These are phyloP conservation scores for Tor tambroides DNA, from an alignment of 2,113 vertebrate genomes.

Conservation along the genomic window DNA sequence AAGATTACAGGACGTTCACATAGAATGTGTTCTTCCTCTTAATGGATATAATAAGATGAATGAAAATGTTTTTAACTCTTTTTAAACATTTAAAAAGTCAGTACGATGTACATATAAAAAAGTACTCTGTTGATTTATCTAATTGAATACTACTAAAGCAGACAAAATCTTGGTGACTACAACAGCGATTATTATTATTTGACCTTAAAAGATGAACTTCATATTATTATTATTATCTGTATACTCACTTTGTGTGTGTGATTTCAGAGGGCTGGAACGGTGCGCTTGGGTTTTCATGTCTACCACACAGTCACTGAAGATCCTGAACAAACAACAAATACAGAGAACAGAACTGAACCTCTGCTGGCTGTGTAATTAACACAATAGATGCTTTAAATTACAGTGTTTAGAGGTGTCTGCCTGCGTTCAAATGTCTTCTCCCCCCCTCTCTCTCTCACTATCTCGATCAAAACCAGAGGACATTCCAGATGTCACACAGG, in stretches of 20 bases:
- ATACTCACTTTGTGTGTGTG: slow-evolving; percentile 50
- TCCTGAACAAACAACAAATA: slow-evolving; percentile 20
- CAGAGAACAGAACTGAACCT: background rate
- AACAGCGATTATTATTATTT: background rate
- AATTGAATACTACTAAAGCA: background rate
- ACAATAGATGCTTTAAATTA: slow-evolving; percentile 37
- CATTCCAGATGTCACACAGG: slow-evolving; percentile 58
- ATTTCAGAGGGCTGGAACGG: slow-evolving; percentile 52
- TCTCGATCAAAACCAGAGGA: slow-evolving; percentile 51
- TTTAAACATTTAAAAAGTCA: background rate
- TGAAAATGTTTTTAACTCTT: background rate
- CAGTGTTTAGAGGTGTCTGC: slow-evolving; percentile 32
- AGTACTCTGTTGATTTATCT: background rate
- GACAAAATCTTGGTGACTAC: background rate
- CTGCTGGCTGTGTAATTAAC: slow-evolving; percentile 23
- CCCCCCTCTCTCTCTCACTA: background rate
- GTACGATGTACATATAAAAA: background rate
- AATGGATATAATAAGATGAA: background rate
- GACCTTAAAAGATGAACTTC: background rate
- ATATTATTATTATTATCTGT: background rate
- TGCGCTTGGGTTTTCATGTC: slow-evolving; percentile 56
- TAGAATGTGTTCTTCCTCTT: background rate
- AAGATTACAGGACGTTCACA: background rate
- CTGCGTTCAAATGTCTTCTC: slow-evolving; percentile 19
- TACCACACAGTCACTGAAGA: slow-evolving; percentile 47